These are phyloP conservation scores for Meliscaeva auricollis DNA, from an alignment of 2,888 invertebrate species.

Conservation along the genomic window DNA sequence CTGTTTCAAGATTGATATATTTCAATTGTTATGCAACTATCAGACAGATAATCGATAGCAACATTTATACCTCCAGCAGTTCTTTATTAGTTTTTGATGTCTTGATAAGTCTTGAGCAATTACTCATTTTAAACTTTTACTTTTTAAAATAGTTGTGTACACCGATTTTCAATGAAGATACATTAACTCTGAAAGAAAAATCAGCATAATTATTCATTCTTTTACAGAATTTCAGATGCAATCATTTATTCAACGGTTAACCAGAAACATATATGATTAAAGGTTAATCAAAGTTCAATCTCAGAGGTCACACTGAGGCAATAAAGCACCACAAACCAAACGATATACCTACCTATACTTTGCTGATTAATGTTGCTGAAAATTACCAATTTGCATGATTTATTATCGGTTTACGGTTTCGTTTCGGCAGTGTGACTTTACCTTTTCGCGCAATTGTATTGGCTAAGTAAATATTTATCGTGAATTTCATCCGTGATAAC, in stretches of 20 bases:
- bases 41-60: no score
- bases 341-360: neutral
- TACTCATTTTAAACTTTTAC: neutral
- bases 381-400: slow-evolving; percentile 73
- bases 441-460: slow-evolving; percentile 23
- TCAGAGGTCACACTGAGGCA: slow-evolving; percentile 36
- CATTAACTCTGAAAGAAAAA: neutral
- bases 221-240: neutral
- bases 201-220: neutral
- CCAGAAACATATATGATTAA: neutral
- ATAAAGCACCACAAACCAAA: slow-evolving; percentile 18
- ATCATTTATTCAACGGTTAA: slow-evolving; percentile 29
- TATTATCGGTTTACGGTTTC: slow-evolving; percentile 56
- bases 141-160: neutral
- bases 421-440: neutral
- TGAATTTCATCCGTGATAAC: slow-evolving; percentile 56
- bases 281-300: slow-evolving; percentile 72
- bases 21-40: no score
- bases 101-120: neutral
- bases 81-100: no score
- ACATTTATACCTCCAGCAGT: no score
- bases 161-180: neutral
- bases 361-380: slow-evolving; percentile 58
- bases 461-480: slow-evolving; percentile 67
- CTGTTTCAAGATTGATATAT: no score